Conservation (phyloP, 2,888 invertebrate species). For the Pyrgus malvae region DNA sequence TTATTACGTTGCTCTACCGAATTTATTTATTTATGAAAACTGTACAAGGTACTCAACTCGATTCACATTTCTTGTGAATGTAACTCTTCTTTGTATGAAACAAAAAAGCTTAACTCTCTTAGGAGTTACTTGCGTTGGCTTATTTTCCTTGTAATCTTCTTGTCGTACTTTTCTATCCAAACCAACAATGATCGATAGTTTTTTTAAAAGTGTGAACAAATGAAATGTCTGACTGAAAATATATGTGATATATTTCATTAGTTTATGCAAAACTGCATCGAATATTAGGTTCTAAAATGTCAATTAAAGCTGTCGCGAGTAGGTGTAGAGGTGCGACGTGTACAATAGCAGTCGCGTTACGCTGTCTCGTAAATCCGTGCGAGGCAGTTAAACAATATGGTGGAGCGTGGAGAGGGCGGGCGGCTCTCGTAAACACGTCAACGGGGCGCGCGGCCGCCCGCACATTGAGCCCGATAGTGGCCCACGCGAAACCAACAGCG, state of each 20-base stretch:
- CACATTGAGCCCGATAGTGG: constrained; percentile 68
- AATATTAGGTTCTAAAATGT: constrained; percentile 27
- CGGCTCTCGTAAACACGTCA: constrained; percentile 75
- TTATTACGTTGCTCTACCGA: no score
- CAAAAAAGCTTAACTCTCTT: no score
- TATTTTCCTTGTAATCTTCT: no score
- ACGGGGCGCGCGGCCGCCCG: constrained; percentile 63
- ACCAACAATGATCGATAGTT: no score
- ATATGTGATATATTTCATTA: not conserved
- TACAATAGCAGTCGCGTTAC: constrained; percentile 25
- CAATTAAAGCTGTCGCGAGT: constrained; percentile 33
- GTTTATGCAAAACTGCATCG: not conserved
- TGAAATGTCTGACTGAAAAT: no score
- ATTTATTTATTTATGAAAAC: no score
- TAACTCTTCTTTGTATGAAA: no score
- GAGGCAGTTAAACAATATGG: constrained; percentile 72
- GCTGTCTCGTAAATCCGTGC: constrained; percentile 35
- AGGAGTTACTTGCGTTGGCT: no score
- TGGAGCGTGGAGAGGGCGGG: constrained; percentile 70
- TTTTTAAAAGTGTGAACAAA: no score
- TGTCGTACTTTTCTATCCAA: no score
- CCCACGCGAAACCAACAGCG: constrained; percentile 40
- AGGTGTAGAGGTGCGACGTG: constrained; percentile 29
- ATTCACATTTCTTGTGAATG: no score
- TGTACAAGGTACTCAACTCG: no score